phyloP scores from a whole-genome alignment of 2,113 vertebrate genomes.

The Rhinolophus ferrumequinum region DNA sequence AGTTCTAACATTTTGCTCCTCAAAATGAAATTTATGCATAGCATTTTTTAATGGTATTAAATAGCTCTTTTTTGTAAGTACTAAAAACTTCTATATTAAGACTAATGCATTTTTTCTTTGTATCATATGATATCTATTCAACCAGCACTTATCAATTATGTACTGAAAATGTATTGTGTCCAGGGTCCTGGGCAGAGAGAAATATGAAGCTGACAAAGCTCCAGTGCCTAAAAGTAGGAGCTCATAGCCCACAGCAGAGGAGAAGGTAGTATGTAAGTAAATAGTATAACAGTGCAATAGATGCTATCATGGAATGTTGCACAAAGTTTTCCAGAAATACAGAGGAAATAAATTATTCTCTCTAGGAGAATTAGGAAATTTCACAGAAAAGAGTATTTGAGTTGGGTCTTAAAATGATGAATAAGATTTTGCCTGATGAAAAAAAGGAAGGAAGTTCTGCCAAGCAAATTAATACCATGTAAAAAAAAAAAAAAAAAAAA shows the following conservation, averaged over 20 bases:
- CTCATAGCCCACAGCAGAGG: neutral
- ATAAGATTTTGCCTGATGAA: neutral
- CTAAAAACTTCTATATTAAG: neutral
- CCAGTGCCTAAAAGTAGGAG: neutral
- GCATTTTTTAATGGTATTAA: neutral
- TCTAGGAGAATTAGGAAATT: neutral
- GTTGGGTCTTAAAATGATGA: neutral
- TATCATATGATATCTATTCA: neutral
- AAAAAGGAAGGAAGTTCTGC: neutral
- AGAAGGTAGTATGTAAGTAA: neutral
- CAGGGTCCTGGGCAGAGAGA: neutral
- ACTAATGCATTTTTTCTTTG: neutral
- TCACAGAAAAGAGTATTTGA: neutral
- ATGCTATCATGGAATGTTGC: neutral
- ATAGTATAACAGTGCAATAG: neutral
- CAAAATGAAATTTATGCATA: neutral
- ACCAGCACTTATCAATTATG: neutral
- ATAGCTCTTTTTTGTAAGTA: neutral
- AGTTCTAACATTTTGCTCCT: conserved; percentile 13
- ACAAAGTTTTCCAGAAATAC: neutral
- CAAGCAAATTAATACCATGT: neutral
- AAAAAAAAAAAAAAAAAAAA: conserved; percentile 39
- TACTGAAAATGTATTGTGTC: neutral
- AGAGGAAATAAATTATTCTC: neutral
- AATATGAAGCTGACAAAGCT: neutral